Evolutionary conservation across 2,888 invertebrate genomes (phyloP), one percentile per base, ranked within the genome.

Genomic region (Pandemis cinnamomeana): DNA sequence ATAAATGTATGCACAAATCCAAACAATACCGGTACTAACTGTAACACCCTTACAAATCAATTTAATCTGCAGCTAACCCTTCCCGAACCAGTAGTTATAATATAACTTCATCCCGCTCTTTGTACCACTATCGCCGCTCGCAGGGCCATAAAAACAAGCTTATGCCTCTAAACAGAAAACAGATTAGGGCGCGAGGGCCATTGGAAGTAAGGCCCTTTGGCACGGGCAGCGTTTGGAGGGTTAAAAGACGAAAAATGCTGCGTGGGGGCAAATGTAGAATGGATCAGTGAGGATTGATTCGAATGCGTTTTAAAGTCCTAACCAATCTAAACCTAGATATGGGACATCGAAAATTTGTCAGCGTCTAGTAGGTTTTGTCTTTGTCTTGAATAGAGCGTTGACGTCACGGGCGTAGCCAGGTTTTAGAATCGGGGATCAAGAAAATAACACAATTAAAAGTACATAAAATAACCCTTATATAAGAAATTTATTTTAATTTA

Each of bases 81-180:
- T 58, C 27, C 58, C 58, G 58, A 15, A 15, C n/a, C 46, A 46
- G 46, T 20, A 55, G 15, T 60, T 67, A 51, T 71, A 71, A 71
- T 72, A 44, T 72, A 36, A 46, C 71, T 72, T 53, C 67, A 61
- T 72, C 42, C 86, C 85, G 85, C 89, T 87, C 86, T 51, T 72
- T 68, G 74, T 71, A 60, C 84, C 88, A 89, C 87, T 94, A 94
- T 94, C 94, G 82, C 86, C 80, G 80, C 81, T 81, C 84, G 81
- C 93, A 94, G 93, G 84, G 90, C 93, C 89, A 93, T 93, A 94
- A 94, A 94, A 94, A 93, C 87, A 87, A 93, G 93, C 93, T 94
- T 93, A 93, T 92, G 93, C 85, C 87, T 92, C 92, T 91, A 74
- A 74, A 74, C 74, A 74, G 70, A 74, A 74, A 70, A 73, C 73